A percentile compares a stretch with the other conserved stretches of the same genome.
These are phyloP conservation scores for Nanorana parkeri DNA, from an alignment of 2,113 vertebrate genomes.

Conservation along the genomic window DNA sequence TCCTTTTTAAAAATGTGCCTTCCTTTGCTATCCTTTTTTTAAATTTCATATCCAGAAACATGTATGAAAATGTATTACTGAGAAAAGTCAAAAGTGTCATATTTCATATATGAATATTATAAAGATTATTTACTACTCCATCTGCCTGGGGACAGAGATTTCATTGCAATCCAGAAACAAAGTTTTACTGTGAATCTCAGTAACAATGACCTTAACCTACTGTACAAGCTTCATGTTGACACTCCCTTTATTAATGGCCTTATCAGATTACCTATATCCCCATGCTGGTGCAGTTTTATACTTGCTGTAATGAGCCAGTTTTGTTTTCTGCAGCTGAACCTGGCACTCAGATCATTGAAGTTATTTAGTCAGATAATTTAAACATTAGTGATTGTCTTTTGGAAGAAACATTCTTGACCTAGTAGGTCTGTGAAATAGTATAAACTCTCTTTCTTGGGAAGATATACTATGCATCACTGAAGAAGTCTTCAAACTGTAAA, in stretches of 20 bases:
- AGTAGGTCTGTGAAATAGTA: not conserved
- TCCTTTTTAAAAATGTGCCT: too few relatives aligned
- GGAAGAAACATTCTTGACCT: not conserved
- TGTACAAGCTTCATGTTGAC: constrained; percentile 60
- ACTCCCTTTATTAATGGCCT: constrained; percentile 53
- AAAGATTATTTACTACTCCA: constrained; percentile 49
- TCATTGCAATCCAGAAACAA: constrained; percentile 60
- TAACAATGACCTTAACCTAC: constrained; percentile 66
- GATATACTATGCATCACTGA: constrained; percentile 66
- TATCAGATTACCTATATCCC: constrained; percentile 24
- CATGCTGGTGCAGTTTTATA: constrained; percentile 47
- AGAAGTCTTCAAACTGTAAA: constrained; percentile 81
- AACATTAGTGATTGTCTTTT: constrained; percentile 68
- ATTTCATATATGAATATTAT: constrained; percentile 58
- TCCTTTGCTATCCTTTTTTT: too few relatives aligned
- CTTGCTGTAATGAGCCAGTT: constrained; percentile 71
- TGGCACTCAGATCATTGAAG: constrained; percentile 77
- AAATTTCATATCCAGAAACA: too few relatives aligned
- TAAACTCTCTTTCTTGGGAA: not conserved
- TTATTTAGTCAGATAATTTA: constrained; percentile 83
- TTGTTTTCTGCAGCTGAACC: constrained; percentile 74
- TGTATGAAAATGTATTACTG: not conserved
- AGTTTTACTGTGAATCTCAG: constrained; percentile 63
- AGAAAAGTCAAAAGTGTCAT: not conserved
- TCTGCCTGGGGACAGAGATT: constrained; percentile 62